phyloP scores from a whole-genome alignment of 2,888 invertebrate species.

The Eupithecia vulgata region DNA sequence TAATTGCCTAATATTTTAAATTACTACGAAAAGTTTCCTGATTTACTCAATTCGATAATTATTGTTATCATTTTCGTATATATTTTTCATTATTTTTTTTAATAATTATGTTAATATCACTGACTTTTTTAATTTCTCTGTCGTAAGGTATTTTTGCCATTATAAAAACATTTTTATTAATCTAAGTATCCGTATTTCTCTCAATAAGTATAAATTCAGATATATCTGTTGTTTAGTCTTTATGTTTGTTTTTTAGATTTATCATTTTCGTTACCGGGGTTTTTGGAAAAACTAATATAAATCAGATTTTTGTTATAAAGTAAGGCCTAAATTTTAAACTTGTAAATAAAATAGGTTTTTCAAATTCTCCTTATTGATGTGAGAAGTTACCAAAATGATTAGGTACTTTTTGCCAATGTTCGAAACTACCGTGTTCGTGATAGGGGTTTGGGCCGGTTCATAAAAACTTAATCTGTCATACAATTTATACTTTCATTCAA shows the following conservation, averaged over 20 bases:
- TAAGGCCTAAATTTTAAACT: slow-evolving; percentile 6
- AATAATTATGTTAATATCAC: neutral
- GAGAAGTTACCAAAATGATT: slow-evolving; percentile 39
- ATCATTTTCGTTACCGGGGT: slow-evolving; percentile 31
- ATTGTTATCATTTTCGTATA: too few relatives aligned
- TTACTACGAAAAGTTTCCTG: neutral
- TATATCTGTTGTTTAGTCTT: slow-evolving; percentile 48
- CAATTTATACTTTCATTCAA: neutral
- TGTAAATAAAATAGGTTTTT: slow-evolving; percentile 23
- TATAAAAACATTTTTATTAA: neutral
- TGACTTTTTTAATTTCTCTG: neutral
- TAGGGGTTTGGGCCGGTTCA: slow-evolving; percentile 9
- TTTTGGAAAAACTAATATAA: slow-evolving; percentile 15
- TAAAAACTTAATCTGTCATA: neutral
- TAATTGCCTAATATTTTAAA: neutral
- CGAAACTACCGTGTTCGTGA: slow-evolving; percentile 22
- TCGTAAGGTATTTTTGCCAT: neutral
- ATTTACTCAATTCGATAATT: neutral
- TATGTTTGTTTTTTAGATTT: slow-evolving; percentile 45
- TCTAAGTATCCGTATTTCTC: slow-evolving; percentile 32
- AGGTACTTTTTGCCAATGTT: slow-evolving; percentile 47
- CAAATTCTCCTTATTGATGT: slow-evolving; percentile 23
- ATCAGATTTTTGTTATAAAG: neutral
- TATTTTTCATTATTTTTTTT: neutral
- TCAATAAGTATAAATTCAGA: slow-evolving; percentile 43